Percentiles rank a stretch among this genome's conserved stretches.
Conservation (phyloP, 2,797 vertebrate species). For the Crax fasciolata region DNA sequence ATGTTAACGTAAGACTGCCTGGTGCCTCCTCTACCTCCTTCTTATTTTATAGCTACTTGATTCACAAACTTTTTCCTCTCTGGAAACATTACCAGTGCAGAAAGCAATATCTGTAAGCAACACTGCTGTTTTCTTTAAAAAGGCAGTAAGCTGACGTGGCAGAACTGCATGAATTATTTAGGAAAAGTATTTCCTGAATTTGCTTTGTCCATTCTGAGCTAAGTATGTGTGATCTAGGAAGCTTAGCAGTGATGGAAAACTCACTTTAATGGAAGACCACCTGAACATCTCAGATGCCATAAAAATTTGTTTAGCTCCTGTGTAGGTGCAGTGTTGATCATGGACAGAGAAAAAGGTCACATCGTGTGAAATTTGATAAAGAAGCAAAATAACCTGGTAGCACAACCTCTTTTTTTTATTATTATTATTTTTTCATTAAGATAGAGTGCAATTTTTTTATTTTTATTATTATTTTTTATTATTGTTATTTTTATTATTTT, state of each 20-base stretch:
- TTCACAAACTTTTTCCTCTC: conserved; percentile 14
- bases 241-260: not conserved
- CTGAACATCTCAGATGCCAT: not conserved
- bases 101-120: conserved; percentile 10
- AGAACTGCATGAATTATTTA: conserved; percentile 11
- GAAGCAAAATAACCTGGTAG: not conserved
- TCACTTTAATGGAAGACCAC: not conserved
- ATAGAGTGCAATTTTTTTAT: not conserved
- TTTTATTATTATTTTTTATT: too few species aligned
- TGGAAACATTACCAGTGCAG: not conserved
- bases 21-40: not conserved
- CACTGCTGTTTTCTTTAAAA: not conserved
- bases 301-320: not conserved
- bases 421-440: not conserved
- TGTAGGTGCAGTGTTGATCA: not conserved
- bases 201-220: not conserved
- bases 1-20: not conserved
- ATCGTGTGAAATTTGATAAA: not conserved
- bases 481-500: too few species aligned
- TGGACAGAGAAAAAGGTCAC: not conserved
- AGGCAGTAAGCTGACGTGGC: not conserved
- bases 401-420: not conserved
- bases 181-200: conserved; percentile 2
- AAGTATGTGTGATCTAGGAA: not conserved
- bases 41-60: conserved; percentile 8